Percentiles rank a stretch among this genome's conserved stretches.
These are phyloP conservation scores for Nomada ruficornis DNA, from an alignment of 2,888 invertebrate genomes.

Conservation along the genomic window DNA sequence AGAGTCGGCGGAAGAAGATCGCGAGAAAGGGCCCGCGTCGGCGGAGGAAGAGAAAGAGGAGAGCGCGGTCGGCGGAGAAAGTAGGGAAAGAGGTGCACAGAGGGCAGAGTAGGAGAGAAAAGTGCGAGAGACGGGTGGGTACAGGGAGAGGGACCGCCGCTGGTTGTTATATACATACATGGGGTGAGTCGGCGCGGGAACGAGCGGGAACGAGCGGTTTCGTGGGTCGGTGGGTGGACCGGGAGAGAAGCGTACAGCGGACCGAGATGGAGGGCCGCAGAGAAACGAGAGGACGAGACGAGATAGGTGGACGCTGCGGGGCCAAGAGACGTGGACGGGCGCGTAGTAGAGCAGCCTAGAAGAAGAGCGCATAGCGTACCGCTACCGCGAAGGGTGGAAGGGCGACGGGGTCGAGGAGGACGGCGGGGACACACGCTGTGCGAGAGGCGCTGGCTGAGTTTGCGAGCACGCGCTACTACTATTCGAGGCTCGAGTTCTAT, in stretches of 20 bases:
- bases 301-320: conserved; percentile 60
- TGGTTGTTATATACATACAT: conserved; percentile 17
- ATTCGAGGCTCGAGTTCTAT: conserved; percentile 71
- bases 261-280: conserved; percentile 58
- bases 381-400: conserved; percentile 20
- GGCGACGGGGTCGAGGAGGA: background rate
- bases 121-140: conserved; percentile 40
- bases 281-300: conserved; percentile 26
- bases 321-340: conserved; percentile 36
- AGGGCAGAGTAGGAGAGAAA: conserved; percentile 33
- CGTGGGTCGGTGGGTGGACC: conserved; percentile 71
- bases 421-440: conserved; percentile 48
- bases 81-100: background rate
- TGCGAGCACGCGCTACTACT: conserved; percentile 76
- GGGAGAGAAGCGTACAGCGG: conserved; percentile 58
- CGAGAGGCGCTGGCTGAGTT: conserved; percentile 71
- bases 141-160: conserved; percentile 54
- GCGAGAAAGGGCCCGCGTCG: conserved; percentile 9
- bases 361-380: conserved; percentile 22
- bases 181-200: conserved; percentile 62
- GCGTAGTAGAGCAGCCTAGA: conserved; percentile 58
- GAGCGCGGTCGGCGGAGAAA: conserved; percentile 4
- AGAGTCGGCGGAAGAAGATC: background rate
- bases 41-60: conserved; percentile 23
- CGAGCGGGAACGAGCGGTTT: conserved; percentile 71